These are phyloP conservation scores for Calliopum simillimum DNA, from an alignment of 2,888 invertebrate genomes.

Conservation along the genomic window DNA sequence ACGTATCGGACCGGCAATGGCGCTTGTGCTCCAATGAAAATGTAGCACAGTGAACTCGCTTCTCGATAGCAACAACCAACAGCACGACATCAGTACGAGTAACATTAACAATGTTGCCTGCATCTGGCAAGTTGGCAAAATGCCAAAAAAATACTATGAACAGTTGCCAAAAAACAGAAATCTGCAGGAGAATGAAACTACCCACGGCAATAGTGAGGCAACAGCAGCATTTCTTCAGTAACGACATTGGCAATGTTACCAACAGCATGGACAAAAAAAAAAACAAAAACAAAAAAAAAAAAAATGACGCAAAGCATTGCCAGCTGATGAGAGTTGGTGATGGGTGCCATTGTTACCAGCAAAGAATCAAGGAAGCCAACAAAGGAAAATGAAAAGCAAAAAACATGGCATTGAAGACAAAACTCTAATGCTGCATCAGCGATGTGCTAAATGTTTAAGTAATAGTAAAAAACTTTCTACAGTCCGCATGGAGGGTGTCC, in stretches of 20 bases:
- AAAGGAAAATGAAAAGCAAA: slow-evolving; percentile 15
- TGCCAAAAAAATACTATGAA: slow-evolving; percentile 36
- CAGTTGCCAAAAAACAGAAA: slow-evolving; percentile 34
- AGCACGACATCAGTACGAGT: slow-evolving; percentile 17
- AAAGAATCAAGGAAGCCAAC: slow-evolving; percentile 24
- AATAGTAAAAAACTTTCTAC: neutral
- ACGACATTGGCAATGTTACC: slow-evolving; percentile 13
- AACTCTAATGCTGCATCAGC: too few relatives aligned
- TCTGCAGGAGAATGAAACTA: neutral
- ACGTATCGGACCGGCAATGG: neutral
- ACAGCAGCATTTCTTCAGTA: slow-evolving; percentile 16
- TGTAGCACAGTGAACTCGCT: slow-evolving; percentile 41
- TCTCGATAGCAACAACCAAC: neutral
- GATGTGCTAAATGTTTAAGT: too few relatives aligned
- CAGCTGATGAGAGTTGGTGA: slow-evolving; percentile 38
- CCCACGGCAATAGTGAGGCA: neutral
- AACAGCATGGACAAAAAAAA: neutral
- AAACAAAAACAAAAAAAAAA: neutral
- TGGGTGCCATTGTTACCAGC: slow-evolving; percentile 19
- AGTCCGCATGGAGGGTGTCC: too few relatives aligned
- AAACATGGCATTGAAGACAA: neutral
- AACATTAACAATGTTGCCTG: slow-evolving; percentile 26
- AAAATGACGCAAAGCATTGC: slow-evolving; percentile 17
- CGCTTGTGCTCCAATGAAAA: slow-evolving; percentile 16
- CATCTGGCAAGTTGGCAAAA: slow-evolving; percentile 38